Evolutionary conservation across 2,797 vertebrate genomes (phyloP).

Genomic region (Melanotaenia parkinsoni): DNA sequence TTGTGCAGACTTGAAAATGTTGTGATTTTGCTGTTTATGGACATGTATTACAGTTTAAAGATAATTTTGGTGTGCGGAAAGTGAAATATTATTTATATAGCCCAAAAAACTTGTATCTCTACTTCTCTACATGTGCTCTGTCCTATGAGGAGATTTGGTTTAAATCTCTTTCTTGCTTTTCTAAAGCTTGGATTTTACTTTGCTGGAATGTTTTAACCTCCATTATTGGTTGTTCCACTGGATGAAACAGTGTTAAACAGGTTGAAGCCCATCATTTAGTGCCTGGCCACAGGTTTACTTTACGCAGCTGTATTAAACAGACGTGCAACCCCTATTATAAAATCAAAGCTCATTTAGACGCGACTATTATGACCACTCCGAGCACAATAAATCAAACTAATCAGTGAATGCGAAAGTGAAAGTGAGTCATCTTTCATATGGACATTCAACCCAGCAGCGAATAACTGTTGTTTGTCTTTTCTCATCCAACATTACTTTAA

Average conservation of each 20-base stretch:
- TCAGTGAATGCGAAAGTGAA: background rate
- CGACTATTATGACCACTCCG: background rate
- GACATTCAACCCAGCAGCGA: background rate
- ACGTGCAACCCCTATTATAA: background rate
- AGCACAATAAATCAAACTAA: background rate
- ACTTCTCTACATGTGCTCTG: too few species aligned
- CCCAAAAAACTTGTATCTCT: too few species aligned
- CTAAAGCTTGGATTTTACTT: background rate
- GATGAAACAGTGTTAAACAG: background rate
- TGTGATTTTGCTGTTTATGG: too few species aligned
- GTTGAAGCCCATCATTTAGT: background rate
- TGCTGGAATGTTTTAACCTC: background rate
- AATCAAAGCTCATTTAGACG: constrained; percentile 2
- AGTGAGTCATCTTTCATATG: constrained; percentile 1
- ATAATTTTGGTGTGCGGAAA: too few species aligned
- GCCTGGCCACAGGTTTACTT: too few species aligned
- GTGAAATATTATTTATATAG: too few species aligned
- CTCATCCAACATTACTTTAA: constrained; percentile 23
- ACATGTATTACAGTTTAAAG: too few species aligned
- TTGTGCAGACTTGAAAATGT: too few species aligned
- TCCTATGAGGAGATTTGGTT: too few species aligned
- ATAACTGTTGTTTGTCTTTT: background rate
- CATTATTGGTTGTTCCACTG: fast-evolving
- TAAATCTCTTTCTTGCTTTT: too few species aligned
- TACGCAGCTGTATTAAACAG: background rate